These are phyloP conservation scores for Sebastiscus tertius DNA, from an alignment of 2,797 vertebrate species.

Conservation along the genomic window DNA sequence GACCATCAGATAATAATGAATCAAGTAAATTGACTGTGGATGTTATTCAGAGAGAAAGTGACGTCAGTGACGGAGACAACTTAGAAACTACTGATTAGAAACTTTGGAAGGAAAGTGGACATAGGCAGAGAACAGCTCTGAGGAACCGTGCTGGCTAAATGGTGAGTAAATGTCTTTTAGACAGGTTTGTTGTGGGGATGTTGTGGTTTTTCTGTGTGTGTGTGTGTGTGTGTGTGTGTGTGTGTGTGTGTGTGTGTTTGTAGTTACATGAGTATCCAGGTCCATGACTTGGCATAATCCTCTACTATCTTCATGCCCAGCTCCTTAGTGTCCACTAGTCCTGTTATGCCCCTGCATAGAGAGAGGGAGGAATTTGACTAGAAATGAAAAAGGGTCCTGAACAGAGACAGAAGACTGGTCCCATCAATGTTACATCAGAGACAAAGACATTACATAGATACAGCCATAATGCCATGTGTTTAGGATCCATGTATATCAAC, in stretches of 20 bases:
- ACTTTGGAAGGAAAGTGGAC: no score
- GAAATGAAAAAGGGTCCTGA: no score
- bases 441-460: neutral
- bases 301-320: conserved; percentile 61
- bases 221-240: conserved; percentile 15
- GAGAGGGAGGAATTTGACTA: neutral
- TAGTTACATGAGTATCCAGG: conserved; percentile 61
- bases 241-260: conserved; percentile 12
- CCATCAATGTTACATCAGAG: neutral
- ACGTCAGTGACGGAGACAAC: neutral
- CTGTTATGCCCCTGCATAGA: conserved; percentile 43
- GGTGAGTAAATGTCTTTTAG: neutral
- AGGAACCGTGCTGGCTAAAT: neutral
- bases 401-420: neutral
- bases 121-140: neutral
- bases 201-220: neutral
- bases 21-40: neutral
- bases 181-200: neutral
- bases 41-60: neutral
- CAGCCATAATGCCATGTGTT: neutral
- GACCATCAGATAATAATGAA: neutral
- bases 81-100: neutral
- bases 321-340: conserved; percentile 52
- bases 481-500: neutral
- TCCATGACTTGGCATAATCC: conserved; percentile 64